Base-by-base conservation (phyloP, 2,797 vertebrate species). In the Garrulus glandarius region DNA sequence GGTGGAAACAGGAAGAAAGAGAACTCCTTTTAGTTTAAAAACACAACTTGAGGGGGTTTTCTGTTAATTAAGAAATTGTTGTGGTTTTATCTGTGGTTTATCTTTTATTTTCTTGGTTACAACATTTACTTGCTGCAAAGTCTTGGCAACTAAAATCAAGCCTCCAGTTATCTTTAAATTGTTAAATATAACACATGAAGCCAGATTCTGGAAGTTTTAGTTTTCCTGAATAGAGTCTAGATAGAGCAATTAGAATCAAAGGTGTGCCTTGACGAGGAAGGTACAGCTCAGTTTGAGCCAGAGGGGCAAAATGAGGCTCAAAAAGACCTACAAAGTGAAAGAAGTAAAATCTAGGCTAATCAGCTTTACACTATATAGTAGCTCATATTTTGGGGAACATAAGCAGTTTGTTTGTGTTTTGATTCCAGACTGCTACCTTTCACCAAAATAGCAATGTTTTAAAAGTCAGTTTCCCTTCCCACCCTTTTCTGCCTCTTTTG, bases 61-160 rank as follows among this genome's bases (percentile, higher is more conserved):
- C 79, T 84, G 49, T 94, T 96, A 96, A 95, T 95, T 92, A 91
- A 87, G 65, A 93, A 92, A 91, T 79, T 89, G 60, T 46, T 94
- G 78, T 89, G 90, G 78, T 77, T 91, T 36, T 83, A 87, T 91
- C 87, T 94, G 82, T 85, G 91, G 84, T 80, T 96, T 93, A 87
- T 83, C 82, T 83, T 91, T 71, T 64, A 20, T 2, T 55, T 82
- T 74, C 80, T 70, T 69, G 74, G 67, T 96, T 95, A 59, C 53
- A 65, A 69, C 74, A 80, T 92, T 92, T 75, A 87, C 57, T 78
- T 61, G 41, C 49, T 87, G 85, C 52, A 80, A 96, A 96, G 75
- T 49, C 53, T 83, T 95, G 84, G 93, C 71, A 92, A 87, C 13
- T 43, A 65, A 76, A 89, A 47, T 27, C 4, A 11, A 92, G 82